Base-by-base conservation (phyloP, 2,888 invertebrate genomes). In the Formica aserva region DNA sequence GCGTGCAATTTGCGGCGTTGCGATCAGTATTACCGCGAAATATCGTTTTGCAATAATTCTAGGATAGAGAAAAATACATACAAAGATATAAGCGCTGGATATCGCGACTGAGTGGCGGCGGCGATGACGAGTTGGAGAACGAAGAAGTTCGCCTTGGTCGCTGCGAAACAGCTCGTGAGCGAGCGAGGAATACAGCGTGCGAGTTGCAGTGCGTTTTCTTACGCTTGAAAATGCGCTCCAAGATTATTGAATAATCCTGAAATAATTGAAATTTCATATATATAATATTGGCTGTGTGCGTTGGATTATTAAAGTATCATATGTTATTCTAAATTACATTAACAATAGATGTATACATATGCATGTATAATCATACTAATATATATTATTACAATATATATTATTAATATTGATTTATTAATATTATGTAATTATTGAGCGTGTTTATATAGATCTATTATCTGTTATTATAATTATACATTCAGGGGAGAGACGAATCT, bases 81-180 rank as follows among this genome's bases (percentile, higher is more conserved):
- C 72, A 60, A 6, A 80, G 78, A 71, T 78, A 72, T 60, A 45
- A 22, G 78, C 57, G 18, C 32, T 29, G 48, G 57, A 38, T 78
- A 78, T 71, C 22, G 29, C 72, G 72, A 13, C 45, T 45, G 22
- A 72, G 60, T 32, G 26, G n/a, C 62, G 86, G 71, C 75, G 82
- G 84, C 41, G 85, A 88, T 84, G 85, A 89, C 84, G 85, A 86
- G 86, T 85, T 69, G 32, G 81, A 84, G 87, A 90, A 77, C 88
- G 84, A 88, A 90, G 83, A 86, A 83, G 91, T 90, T 90, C 86
- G 86, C 86, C 88, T 90, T 90, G 87, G 85, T 45, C 85, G 82
- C 71, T 57, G 78, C 52, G 57, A 35, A 57, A 82, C 71, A 35
- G 29, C 67, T 75, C 62, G 69, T 32, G 18, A 66, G 41, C 52